A percentile compares a stretch with the other conserved stretches of the same genome.
Evolutionary conservation across 2,113 vertebrate species (phyloP).

Genomic region (Herpetotheres cachinnans): DNA sequence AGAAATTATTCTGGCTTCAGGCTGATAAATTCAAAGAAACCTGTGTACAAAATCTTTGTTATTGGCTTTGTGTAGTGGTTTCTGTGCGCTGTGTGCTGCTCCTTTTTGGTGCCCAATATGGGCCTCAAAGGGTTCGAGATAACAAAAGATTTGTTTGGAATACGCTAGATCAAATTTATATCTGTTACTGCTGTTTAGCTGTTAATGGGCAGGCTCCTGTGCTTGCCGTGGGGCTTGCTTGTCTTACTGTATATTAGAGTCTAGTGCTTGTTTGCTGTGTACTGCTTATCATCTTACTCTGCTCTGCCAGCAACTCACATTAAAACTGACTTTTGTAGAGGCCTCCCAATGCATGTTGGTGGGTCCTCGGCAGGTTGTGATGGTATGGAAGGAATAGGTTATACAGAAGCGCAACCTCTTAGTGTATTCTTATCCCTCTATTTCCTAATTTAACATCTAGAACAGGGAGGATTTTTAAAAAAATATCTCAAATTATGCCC

Average conservation of each 20-base stretch:
- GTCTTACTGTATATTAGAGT: background rate
- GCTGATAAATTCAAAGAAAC: background rate
- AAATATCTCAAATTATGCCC: background rate
- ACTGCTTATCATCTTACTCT: too few relatives aligned
- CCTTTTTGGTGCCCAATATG: background rate
- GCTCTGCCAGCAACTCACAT: background rate
- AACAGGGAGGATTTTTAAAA: background rate
- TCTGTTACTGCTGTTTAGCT: background rate
- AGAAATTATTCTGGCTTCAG: background rate
- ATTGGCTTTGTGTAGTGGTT: background rate
- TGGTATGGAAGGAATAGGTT: background rate
- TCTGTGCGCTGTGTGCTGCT: too few relatives aligned
- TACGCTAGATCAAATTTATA: background rate
- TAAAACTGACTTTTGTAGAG: background rate
- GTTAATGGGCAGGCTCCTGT: background rate
- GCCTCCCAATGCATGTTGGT: too few relatives aligned
- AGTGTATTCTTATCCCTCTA: background rate
- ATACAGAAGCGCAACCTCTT: background rate
- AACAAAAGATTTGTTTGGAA: background rate
- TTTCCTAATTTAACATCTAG: background rate
- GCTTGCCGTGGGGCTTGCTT: background rate
- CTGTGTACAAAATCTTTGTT: background rate
- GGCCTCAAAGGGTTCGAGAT: background rate
- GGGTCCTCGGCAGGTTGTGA: background rate
- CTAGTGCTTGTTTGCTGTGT: background rate